phyloP scores from a whole-genome alignment of 2,113 vertebrate species.

The Ictalurus punctatus region DNA sequence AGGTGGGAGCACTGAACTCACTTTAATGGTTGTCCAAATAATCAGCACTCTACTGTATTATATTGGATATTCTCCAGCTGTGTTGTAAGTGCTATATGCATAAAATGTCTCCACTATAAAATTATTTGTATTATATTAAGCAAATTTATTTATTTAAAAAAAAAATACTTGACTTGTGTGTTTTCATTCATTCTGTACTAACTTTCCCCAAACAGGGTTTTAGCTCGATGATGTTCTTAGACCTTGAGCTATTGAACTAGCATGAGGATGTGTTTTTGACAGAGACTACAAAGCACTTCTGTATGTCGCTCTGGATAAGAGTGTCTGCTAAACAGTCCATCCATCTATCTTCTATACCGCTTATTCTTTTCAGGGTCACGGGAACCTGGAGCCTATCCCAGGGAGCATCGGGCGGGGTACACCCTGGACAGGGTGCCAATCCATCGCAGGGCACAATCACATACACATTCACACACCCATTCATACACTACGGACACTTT shows the following conservation, averaged over 20 bases:
- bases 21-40: not conserved
- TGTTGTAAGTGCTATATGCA: not conserved
- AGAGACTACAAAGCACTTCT: not conserved
- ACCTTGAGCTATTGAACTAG: not conserved
- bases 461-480: too few species aligned
- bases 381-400: too few species aligned
- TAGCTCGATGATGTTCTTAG: not conserved
- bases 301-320: not conserved
- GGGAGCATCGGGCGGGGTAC: too few species aligned
- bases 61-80: not conserved
- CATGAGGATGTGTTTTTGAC: not conserved
- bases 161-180: not conserved
- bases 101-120: not conserved
- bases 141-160: not conserved
- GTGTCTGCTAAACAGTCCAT: not conserved
- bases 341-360: too few species aligned
- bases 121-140: not conserved
- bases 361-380: too few species aligned
- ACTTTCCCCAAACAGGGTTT: not conserved
- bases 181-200: not conserved
- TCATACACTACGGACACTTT: too few species aligned
- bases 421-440: too few species aligned
- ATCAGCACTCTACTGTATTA: not conserved
- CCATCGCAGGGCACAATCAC: too few species aligned
- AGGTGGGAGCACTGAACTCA: slow-evolving; percentile 15